Percentiles rank a stretch among this genome's conserved stretches.
Evolutionary conservation across 64 coral and sea anemone genomes (phyloP).

Genomic region (Cladopsammia gracilis): DNA sequence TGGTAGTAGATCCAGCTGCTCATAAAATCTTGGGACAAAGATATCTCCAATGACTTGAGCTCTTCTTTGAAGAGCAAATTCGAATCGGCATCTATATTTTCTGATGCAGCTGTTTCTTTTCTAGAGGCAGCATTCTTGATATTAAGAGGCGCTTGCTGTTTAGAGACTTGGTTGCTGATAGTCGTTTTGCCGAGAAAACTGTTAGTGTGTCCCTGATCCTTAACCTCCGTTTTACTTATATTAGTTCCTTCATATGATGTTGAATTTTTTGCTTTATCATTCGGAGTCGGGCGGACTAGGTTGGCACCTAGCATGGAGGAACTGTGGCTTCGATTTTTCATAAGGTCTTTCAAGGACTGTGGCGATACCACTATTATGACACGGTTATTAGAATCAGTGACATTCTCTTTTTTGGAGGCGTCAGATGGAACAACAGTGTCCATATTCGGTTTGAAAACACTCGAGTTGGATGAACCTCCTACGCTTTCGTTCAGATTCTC

Average conservation of each 20-base stretch:
- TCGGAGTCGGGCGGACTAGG: neutral
- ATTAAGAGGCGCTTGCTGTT: neutral
- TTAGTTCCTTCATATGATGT: neutral
- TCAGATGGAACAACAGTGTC: neutral
- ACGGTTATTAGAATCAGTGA: conserved; percentile 20
- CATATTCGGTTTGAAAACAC: neutral
- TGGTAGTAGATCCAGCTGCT: conserved; percentile 94
- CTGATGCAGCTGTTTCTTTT: neutral
- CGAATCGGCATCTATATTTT: neutral
- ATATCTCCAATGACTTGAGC: conserved; percentile 69
- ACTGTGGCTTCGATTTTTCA: conserved; percentile 1
- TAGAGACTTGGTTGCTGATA: neutral
- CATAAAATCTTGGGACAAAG: conserved; percentile 85
- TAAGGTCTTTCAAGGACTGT: conserved; percentile 10
- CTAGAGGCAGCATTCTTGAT: neutral
- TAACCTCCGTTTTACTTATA: neutral
- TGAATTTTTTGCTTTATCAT: neutral
- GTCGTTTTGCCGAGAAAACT: neutral
- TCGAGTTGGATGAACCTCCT: neutral
- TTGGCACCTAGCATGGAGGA: neutral
- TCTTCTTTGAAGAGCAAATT: conserved; percentile 20
- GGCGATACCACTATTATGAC: conserved; percentile 20
- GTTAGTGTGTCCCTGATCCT: neutral
- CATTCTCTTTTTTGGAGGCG: conserved; percentile 27
- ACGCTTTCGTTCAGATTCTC: neutral